Base-by-base conservation (phyloP, 2,797 vertebrate species). In the Catamblyrhynchus diadema region DNA sequence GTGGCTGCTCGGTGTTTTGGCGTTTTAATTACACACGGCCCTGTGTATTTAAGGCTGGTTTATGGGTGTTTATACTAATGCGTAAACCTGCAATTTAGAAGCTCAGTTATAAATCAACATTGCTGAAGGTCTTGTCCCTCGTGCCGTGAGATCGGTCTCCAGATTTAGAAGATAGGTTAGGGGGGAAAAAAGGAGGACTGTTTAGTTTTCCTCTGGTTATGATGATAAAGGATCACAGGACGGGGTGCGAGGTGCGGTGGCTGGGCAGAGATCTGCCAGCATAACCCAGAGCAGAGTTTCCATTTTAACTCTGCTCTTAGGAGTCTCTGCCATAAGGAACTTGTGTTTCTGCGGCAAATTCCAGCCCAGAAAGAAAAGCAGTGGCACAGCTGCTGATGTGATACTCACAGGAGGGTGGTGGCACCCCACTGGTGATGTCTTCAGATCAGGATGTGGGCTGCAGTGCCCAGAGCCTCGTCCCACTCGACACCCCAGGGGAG, bases 51-150 rank as follows among this genome's bases (percentile, higher is more conserved):
- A 90, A 82, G 88, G 18, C 72, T 90, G 85, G 93, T 92, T 97
- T 93, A 95, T 91, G 95, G 93, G 88, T 97, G 88, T 96, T 97
- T 97, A 95, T 91, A 93, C 64, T 95, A 92, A 95, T 92, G 77
- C 17, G 32, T 87, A 91, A 96, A 95, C 94, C 93, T 96, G 86
- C 96, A 93, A 94, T 97, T 97, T 97, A 95, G 95, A 66, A 90
- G 88, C 91, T 91, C 2, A 14, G 73, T 93, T 93, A 82, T 90
- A 96, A 97, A 95, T 88, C 97, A 95, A 21, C 95, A 78, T 45
- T 21, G 57, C 88, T 95, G 91, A 97, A 95, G 89, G 90, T 94
- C 95, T 98, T 93, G 89, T 93, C 90, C 86, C 87, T 95, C 59
- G 5, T 82, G 84, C 91, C 51, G 83, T 89, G 92, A 97, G 93